These are phyloP conservation scores for Anniella stebbinsi DNA, from an alignment of 2,797 vertebrate genomes.

Conservation along the genomic window DNA sequence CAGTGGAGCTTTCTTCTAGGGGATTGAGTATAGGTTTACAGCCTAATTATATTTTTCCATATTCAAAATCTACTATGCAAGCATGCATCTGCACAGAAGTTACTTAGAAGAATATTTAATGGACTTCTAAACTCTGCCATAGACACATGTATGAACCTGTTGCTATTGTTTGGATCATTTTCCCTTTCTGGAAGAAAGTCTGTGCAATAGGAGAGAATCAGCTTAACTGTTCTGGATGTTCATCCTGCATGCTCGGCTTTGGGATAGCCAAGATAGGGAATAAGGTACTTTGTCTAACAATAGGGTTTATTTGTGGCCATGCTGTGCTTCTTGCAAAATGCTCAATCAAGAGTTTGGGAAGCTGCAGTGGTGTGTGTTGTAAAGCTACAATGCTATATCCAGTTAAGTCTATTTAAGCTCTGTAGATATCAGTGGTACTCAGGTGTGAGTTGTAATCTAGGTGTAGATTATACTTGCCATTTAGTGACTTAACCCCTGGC, in stretches of 20 bases:
- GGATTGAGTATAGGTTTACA: neutral
- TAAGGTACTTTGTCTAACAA: slow-evolving; percentile 26
- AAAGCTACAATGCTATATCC: neutral
- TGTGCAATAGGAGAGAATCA: neutral
- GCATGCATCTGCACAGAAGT: neutral
- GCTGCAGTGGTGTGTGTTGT: neutral
- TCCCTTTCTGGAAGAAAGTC: neutral
- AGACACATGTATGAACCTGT: neutral
- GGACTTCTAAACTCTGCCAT: neutral
- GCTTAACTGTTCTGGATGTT: neutral
- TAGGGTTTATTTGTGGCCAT: neutral
- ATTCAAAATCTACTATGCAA: neutral
- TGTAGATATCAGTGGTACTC: neutral
- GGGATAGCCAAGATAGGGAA: neutral
- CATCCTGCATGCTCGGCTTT: neutral
- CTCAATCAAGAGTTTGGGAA: neutral
- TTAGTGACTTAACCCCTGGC: too few species aligned
- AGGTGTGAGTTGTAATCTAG: neutral
- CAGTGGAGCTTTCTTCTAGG: neutral
- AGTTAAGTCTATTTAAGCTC: neutral
- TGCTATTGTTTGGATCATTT: neutral
- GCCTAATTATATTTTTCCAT: neutral
- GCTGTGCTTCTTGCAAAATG: neutral
- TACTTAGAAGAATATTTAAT: neutral
- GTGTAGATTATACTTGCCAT: neutral